These are phyloP conservation scores for Ips typographus DNA, from an alignment of 1,140 invertebrate species.

Conservation along the genomic window DNA sequence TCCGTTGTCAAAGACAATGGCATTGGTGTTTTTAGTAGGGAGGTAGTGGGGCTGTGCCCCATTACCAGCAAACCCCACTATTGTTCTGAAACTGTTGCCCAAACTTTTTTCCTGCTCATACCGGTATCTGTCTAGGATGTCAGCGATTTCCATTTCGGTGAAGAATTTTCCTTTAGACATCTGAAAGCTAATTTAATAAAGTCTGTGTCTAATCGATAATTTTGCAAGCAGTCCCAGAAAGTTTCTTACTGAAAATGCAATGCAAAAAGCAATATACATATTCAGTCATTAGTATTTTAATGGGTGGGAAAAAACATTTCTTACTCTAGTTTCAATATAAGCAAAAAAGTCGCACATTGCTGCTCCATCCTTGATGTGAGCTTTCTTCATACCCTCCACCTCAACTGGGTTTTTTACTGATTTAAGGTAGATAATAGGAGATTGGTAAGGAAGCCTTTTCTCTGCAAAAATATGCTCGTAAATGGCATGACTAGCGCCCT, in stretches of 20 bases:
- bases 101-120: slow-evolving; percentile 67
- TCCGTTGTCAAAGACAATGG: slow-evolving; percentile 67
- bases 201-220: not conserved
- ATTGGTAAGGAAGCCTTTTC: slow-evolving; percentile 62
- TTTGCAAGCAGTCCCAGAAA: not conserved
- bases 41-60: slow-evolving; percentile 91
- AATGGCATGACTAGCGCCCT: slow-evolving; percentile 76
- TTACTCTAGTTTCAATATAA: slow-evolving; percentile 74
- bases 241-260: not conserved
- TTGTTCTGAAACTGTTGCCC: slow-evolving; percentile 82
- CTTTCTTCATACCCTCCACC: slow-evolving; percentile 81
- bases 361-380: slow-evolving; percentile 82
- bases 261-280: not conserved
- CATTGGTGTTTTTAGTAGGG: slow-evolving; percentile 72
- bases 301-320: not conserved
- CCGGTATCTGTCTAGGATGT: slow-evolving; percentile 65
- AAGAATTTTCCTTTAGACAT: slow-evolving; percentile 51
- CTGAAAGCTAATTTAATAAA: slow-evolving; percentile 1
- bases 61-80: slow-evolving; percentile 86
- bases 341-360: slow-evolving; percentile 89
- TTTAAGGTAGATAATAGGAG: slow-evolving; percentile 79
- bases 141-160: slow-evolving; percentile 70
- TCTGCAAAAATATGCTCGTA: slow-evolving; percentile 63
- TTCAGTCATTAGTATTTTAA: no score
- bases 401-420: slow-evolving; percentile 85